Evolutionary conservation across 1,140 invertebrate species (phyloP), one percentile per base, ranked within the genome.

Genomic region (Caenorhabditis inopinata): DNA sequence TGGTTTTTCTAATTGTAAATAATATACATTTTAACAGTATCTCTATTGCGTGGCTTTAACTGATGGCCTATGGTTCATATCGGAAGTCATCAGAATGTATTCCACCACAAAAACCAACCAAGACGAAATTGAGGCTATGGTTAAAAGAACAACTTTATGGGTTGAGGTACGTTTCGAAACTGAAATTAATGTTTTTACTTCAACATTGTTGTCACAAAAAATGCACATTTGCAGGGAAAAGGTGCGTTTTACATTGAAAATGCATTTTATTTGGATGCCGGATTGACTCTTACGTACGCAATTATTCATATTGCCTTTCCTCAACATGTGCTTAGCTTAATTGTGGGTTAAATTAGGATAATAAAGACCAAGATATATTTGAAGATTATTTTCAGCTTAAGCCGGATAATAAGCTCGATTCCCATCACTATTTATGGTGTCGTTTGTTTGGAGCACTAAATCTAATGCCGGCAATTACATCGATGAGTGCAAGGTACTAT

Each of bases 271-370:
- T 42, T 51, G 18, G 83, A 83, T 46, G 77, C 81, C 38, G 82
- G 21, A 27, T 38, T 83, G 27, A 58, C 78, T 16, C 51, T 83
- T 23, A 9, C 47, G 12, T 76, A 76, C 49, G 78, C 76, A 25
- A 38, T 83, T 46, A 51, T 83, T 58, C 81, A 83, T 53, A 84
- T 79, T 38, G 80, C 83, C 29, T 83, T 83, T 68, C 83, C 83
- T 16, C 51, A 76, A 25, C 82, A 83, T 35, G 76, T 83, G 16
- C 82, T 83, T 21, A 83, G 84, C 35, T 78, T 83, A 38, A 75
- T 83, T n/a, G 82, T 83, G 47, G 38, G 82, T 78, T 21, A 27
- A 1, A n/a, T n/a, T 42, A n/a, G 76, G 16, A 47, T 18, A 46
- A 1, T 49, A 27, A 27, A 76, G 25, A 18, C 32, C 3, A 12